A percentile compares a stretch with the other conserved stretches of the same genome.
Conservation (phyloP, 1,140 invertebrate genomes). For the Trinorchestia longiramus region DNA sequence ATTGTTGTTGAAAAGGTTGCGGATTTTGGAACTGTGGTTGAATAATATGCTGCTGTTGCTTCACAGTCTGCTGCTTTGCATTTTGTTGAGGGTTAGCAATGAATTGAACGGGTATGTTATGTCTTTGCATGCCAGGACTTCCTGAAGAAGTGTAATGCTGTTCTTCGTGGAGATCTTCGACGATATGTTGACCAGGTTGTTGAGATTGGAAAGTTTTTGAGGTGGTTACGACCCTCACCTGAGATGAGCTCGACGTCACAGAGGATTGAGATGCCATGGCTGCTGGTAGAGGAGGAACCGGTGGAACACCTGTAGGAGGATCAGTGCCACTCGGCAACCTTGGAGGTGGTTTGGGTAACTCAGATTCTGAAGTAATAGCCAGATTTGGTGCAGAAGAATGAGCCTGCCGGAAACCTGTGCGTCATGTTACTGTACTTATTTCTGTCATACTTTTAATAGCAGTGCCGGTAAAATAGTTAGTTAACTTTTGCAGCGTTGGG, state of each 20-base stretch:
- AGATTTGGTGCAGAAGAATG: constrained; percentile 52
- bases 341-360: constrained; percentile 48
- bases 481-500: background rate
- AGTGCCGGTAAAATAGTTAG: background rate
- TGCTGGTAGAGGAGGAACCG: constrained; percentile 16
- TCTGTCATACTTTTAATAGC: background rate
- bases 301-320: constrained; percentile 50
- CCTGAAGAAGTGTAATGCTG: background rate
- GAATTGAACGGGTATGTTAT: constrained; percentile 33
- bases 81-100: background rate
- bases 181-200: background rate
- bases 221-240: constrained; percentile 31
- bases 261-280: background rate
- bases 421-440: constrained; percentile 20
- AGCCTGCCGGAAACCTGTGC: constrained; percentile 46
- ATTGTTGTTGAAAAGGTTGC: constrained; percentile 6
- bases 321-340: constrained; percentile 53
- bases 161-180: constrained; percentile 17
- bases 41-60: background rate
- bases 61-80: background rate
- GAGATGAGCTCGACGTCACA: constrained; percentile 34
- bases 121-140: constrained; percentile 47
- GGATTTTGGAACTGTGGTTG: constrained; percentile 13
- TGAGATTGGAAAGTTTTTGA: constrained; percentile 47
- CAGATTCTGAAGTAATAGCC: constrained; percentile 39